Base-by-base conservation (phyloP, 2,797 vertebrate species). In the Mormyrus hasselquistii region DNA sequence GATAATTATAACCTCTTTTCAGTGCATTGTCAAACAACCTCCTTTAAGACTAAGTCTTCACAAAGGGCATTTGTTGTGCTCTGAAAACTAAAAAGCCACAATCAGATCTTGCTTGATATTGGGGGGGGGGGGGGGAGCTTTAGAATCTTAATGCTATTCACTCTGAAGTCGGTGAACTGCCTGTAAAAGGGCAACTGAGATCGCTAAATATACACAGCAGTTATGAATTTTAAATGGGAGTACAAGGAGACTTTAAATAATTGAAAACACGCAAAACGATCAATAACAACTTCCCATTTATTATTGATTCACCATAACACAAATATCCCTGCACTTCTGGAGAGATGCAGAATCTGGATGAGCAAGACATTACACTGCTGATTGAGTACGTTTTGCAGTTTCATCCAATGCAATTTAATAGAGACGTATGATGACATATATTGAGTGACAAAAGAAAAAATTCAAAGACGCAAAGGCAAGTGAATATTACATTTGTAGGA, bases 231-330 rank as follows among this genome's bases (percentile, higher is more conserved):
- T 83, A 88, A 57, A 83, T 83, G 16, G 25, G 16, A 57, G 34
- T 25, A 44, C 79, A 57, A 50, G 34, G 49, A 88, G 53, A 76
- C 38, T 16, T 88, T 83, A 44, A 88, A 88, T 84, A 84, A 88
- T 88, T 84, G 22, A 84, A 88, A 49, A 55, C 16, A 55, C 69
- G 10, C 69, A 52, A 69, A 88, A 83, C 47, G 88, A 88, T 88
- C 76, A 62, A 62, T 88, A 84, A 38, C 52, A 88, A 49, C 55
- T 50, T 88, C 10, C 79, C 79, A 88, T 88, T 83, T 47, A 88
- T 88, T 84, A 88, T 88, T 88, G 10, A 88, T 88, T 84, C 22
- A 59, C 79, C 57, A 47, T 49, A 59, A 79, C 38, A 47, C 53
- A 59, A 25, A 84, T 62, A 88, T 88, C 53, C 29, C 52, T 62